Percentiles rank a stretch among this genome's conserved stretches.
Conservation (phyloP, 2,113 vertebrate species). For the Platichthys stellatus region DNA sequence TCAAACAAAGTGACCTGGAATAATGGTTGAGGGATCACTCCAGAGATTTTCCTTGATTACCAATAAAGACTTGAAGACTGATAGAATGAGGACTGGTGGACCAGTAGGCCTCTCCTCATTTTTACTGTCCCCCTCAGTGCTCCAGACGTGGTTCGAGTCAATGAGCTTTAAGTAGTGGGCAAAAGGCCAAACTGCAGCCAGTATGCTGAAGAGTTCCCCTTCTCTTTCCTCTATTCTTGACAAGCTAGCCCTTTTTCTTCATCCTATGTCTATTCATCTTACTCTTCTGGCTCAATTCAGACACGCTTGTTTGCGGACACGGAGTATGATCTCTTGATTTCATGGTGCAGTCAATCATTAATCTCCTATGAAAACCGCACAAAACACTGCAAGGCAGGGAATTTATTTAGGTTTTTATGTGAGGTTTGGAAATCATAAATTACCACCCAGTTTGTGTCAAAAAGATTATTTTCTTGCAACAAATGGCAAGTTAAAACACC, state of each 20-base stretch:
- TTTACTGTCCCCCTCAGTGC: conserved; percentile 11
- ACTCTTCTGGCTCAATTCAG: conserved; percentile 19
- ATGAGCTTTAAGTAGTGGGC: conserved; percentile 15
- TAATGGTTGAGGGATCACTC: conserved; percentile 55
- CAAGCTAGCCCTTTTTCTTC: conserved; percentile 33
- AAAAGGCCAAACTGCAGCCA: conserved; percentile 18
- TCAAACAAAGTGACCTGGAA: conserved; percentile 60
- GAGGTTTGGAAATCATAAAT: conserved; percentile 44
- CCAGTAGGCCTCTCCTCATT: conserved; percentile 21
- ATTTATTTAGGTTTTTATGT: conserved; percentile 57
- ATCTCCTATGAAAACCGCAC: conserved; percentile 41
- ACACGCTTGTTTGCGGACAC: conserved; percentile 35
- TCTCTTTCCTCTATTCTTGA: background rate
- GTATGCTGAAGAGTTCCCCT: conserved; percentile 5
- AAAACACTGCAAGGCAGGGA: conserved; percentile 33
- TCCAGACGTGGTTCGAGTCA: conserved; percentile 16
- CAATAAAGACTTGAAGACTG: conserved; percentile 59
- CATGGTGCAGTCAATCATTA: conserved; percentile 26
- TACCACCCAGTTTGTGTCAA: conserved; percentile 15
- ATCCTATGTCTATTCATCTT: conserved; percentile 13
- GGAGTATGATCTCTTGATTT: conserved; percentile 35
- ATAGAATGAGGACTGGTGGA: conserved; percentile 47
- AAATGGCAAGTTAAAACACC: conserved; percentile 21
- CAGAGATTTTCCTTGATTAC: conserved; percentile 64
- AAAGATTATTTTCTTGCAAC: conserved; percentile 30